phyloP scores from a whole-genome alignment of 1,140 invertebrate genomes.

The Pararge aegeria region DNA sequence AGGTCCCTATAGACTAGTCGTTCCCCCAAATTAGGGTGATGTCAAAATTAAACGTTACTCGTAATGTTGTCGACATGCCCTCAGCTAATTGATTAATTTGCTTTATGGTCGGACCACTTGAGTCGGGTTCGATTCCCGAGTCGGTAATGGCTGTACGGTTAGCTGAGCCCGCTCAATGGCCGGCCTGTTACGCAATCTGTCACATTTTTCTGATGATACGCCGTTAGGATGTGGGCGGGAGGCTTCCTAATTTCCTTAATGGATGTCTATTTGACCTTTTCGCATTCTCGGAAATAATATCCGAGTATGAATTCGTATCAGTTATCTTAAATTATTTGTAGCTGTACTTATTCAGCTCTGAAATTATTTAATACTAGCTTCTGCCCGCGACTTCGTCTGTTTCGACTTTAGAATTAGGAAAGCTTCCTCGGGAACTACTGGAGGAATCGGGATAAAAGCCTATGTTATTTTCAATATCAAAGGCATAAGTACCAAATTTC shows the following conservation, averaged over 20 bases:
- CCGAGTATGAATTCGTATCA: no score
- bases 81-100: constrained; percentile 78
- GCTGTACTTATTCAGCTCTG: no score
- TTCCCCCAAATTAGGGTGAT: constrained; percentile 55
- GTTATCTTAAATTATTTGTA: no score
- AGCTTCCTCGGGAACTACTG: no score
- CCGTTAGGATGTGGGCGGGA: constrained; percentile 37
- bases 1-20: constrained; percentile 40
- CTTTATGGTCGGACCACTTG: constrained; percentile 72
- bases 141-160: constrained; percentile 62
- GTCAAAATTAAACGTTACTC: constrained; percentile 73
- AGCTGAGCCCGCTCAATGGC: constrained; percentile 53
- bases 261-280: no score
- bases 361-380: no score
- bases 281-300: no score
- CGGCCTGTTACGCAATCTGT: constrained; percentile 73
- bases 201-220: constrained; percentile 63
- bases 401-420: no score
- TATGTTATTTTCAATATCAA: no score
- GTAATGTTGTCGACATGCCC: constrained; percentile 76
- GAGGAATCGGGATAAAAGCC: no score
- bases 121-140: constrained; percentile 61
- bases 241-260: constrained; percentile 47
- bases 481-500: no score
- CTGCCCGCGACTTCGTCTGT: no score